These are phyloP conservation scores for Poecile atricapillus DNA, from an alignment of 2,113 vertebrate species.

Conservation along the genomic window DNA sequence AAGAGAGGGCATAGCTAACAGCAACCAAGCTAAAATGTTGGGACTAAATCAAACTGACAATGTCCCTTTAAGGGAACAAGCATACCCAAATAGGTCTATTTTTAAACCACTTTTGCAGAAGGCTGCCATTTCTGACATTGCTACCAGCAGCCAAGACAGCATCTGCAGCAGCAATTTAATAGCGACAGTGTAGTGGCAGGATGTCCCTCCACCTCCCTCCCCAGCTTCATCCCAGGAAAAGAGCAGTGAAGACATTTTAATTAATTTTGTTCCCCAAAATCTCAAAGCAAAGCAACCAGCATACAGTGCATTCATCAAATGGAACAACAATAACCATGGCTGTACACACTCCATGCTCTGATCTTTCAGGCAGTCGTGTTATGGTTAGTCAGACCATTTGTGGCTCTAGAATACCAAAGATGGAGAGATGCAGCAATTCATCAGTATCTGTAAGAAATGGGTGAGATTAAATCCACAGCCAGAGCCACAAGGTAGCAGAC, in stretches of 20 bases:
- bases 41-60: constrained; percentile 34
- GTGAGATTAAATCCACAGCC: not conserved
- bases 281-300: not conserved
- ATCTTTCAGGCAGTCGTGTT: not conserved
- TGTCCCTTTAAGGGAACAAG: constrained; percentile 32
- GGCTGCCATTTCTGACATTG: constrained; percentile 13
- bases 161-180: not conserved
- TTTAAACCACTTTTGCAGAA: constrained; percentile 43
- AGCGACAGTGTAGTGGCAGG: not conserved
- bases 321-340: not conserved
- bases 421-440: not conserved
- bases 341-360: not conserved
- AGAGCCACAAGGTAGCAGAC: not conserved
- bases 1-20: not conserved
- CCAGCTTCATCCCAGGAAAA: not conserved
- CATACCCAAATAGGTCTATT: constrained; percentile 28
- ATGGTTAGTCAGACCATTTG: not conserved
- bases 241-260: not conserved
- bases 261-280: not conserved
- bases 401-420: not conserved
- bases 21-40: not conserved
- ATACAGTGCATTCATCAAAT: not conserved
- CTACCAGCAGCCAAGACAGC: constrained; percentile 30
- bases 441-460: not conserved
- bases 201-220: not conserved